Percentiles rank a stretch among this genome's conserved stretches.
Conservation (phyloP, 2,113 vertebrate genomes). For the Morphnarchus princeps region DNA sequence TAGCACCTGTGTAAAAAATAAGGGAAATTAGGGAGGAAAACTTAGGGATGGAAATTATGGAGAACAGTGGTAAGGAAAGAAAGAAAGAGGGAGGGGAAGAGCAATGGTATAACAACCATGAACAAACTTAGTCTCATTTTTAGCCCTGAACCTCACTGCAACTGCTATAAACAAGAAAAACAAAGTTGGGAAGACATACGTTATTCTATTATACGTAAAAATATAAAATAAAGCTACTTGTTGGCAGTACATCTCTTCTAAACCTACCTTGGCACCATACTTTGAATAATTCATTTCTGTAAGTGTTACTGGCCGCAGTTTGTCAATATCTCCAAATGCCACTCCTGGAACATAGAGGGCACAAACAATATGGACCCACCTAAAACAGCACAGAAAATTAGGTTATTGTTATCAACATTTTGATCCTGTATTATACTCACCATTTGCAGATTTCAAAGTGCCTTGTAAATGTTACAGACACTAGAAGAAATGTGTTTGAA, state of each 20-base stretch:
- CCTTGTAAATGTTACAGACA: background rate
- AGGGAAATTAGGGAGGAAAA: background rate
- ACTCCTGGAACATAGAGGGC: constrained; percentile 97
- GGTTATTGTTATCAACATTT: background rate
- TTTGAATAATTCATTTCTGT: constrained; percentile 99
- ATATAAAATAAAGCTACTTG: background rate
- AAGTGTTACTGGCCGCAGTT: constrained; percentile 92
- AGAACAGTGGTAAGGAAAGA: background rate
- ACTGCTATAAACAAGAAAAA: background rate
- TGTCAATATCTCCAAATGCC: constrained; percentile 98
- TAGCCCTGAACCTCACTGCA: background rate
- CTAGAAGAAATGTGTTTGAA: background rate
- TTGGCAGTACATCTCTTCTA: background rate
- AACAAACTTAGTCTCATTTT: background rate
- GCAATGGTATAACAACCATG: background rate
- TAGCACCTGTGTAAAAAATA: background rate
- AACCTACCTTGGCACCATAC: constrained; percentile 94
- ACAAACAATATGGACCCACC: constrained; percentile 99
- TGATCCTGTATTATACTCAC: background rate
- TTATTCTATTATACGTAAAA: background rate
- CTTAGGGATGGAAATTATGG: background rate
- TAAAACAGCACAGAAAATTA: constrained; percentile 59
- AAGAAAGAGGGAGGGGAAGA: background rate
- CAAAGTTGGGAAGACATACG: background rate
- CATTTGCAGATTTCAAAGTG: background rate